phyloP scores from a whole-genome alignment of 2,113 vertebrate genomes.

The human region GRCh38 chr15:91168001-91168500 shows the following conservation, averaged over 20 bases:
- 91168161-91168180: not conserved
- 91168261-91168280: not conserved
- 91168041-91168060: not conserved
- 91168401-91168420: not conserved
- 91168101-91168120: not conserved
- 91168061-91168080: not conserved
- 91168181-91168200: not conserved
- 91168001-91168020: not conserved
- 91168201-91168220: not conserved
- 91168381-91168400: not conserved
- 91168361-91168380: not conserved
- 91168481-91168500: not conserved
- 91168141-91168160: not conserved
- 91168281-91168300: not conserved
- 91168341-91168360: not conserved
- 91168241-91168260: not conserved
- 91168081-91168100: not conserved
- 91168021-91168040: not conserved
- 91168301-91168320: not conserved
- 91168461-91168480: not conserved
- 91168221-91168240: not conserved
- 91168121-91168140: not conserved
- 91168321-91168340: not conserved
- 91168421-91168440: fast-evolving
- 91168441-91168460: not conserved